A percentile compares a stretch with the other conserved stretches of the same genome.
These are phyloP conservation scores for Proteles cristata DNA, from an alignment of 2,113 vertebrate species.

Conservation along the genomic window DNA sequence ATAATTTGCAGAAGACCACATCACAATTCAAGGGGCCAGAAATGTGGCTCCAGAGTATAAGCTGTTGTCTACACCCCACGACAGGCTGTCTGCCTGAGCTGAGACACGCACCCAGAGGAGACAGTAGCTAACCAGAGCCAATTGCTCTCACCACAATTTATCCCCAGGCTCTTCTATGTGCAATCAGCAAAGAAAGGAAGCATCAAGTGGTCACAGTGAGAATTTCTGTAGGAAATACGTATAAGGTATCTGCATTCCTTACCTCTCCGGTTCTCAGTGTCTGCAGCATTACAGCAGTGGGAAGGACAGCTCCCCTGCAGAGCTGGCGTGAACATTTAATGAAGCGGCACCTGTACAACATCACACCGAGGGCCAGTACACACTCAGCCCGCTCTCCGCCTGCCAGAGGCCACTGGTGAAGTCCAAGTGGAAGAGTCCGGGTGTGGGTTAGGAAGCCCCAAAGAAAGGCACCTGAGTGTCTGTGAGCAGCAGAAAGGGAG, in stretches of 20 bases:
- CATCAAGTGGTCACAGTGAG: not conserved
- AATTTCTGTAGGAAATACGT: not conserved
- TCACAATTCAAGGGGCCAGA: not conserved
- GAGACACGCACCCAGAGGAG: not conserved
- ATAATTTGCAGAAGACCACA: not conserved
- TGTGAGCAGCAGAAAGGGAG: not conserved
- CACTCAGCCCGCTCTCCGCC: no score
- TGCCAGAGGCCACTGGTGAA: not conserved
- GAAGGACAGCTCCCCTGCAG: not conserved
- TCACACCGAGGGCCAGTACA: not conserved
- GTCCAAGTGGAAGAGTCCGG: not conserved
- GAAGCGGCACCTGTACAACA: not conserved
- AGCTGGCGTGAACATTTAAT: not conserved
- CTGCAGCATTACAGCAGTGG: not conserved
- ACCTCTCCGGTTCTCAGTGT: not conserved
- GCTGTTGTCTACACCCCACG: not conserved
- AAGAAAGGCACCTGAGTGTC: not conserved
- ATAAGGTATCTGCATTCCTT: no score
- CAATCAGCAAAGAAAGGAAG: not conserved
- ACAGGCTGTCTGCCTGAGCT: not conserved
- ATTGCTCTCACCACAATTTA: not conserved
- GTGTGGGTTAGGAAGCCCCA: not conserved
- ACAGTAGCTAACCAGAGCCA: not conserved
- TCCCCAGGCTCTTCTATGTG: not conserved
- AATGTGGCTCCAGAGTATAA: not conserved